Conservation (phyloP, 2,797 vertebrate species). For the Poecilia gillii region DNA sequence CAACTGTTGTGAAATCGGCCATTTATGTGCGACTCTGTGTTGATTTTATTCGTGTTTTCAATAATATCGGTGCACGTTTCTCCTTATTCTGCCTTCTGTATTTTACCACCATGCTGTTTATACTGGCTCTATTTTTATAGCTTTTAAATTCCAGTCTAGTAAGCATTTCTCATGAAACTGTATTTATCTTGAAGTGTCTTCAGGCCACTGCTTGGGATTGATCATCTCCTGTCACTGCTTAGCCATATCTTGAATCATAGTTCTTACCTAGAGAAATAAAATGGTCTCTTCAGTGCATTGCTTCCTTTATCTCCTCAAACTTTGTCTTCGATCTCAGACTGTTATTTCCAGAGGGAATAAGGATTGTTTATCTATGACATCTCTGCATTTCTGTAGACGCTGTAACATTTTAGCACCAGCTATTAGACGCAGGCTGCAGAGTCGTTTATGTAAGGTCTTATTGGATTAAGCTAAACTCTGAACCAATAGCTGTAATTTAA, state of each 20-base stretch:
- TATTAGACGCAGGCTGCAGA: neutral
- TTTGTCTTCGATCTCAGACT: conserved; percentile 32
- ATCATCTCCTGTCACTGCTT: conserved; percentile 17
- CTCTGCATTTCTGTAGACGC: neutral
- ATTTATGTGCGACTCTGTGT: neutral
- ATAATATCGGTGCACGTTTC: neutral
- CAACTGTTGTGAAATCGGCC: neutral
- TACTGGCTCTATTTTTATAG: neutral
- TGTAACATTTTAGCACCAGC: neutral
- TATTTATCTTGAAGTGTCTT: conserved; percentile 25
- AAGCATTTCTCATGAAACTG: conserved; percentile 3
- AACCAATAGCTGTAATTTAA: neutral
- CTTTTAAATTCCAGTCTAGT: conserved; percentile 10
- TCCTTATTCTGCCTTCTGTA: neutral
- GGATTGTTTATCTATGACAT: neutral
- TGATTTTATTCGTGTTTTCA: neutral
- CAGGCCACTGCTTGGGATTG: conserved; percentile 9
- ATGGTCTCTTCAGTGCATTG: conserved; percentile 18
- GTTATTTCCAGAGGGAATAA: conserved; percentile 2
- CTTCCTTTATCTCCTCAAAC: conserved; percentile 42
- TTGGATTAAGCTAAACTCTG: neutral
- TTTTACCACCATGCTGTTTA: conserved; percentile 1
- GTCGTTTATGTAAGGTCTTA: neutral
- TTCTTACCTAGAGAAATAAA: conserved; percentile 31
- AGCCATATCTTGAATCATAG: conserved; percentile 18